A percentile compares a stretch with the other conserved stretches of the same genome.
Conservation (phyloP, 2,888 invertebrate genomes). For the Glaucopsyche alexis region DNA sequence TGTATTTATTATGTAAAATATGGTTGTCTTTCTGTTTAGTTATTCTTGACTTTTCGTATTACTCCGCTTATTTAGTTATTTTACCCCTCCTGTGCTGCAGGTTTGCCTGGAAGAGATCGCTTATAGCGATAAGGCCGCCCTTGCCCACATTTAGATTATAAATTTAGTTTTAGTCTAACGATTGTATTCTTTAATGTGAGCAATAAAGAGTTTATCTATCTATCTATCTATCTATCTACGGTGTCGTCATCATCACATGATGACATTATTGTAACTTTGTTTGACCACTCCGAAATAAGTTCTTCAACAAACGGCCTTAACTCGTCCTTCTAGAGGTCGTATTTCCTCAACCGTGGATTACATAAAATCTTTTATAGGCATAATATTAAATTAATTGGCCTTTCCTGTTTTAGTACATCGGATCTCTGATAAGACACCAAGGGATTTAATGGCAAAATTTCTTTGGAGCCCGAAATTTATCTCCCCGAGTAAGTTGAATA, state of each 20-base stretch:
- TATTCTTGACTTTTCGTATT: no score
- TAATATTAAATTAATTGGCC: constrained; percentile 26
- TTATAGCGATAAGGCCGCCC: no score
- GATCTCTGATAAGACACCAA: constrained; percentile 32
- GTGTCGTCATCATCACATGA: constrained; percentile 13
- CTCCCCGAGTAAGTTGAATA: constrained; percentile 22
- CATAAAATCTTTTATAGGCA: constrained; percentile 24
- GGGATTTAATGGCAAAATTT: constrained; percentile 51
- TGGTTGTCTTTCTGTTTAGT: no score
- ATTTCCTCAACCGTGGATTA: neutral
- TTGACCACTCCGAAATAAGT: neutral
- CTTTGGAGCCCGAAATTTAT: constrained; percentile 33
- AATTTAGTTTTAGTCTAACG: no score
- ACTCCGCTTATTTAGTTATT: no score
- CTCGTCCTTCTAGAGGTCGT: neutral
- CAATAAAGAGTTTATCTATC: no score
- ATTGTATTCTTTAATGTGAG: no score
- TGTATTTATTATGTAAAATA: no score
- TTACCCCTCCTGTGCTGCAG: no score
- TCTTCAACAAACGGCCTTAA: neutral
- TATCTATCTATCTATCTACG: no score
- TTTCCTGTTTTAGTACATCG: constrained; percentile 26
- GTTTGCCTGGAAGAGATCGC: no score
- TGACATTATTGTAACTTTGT: neutral
- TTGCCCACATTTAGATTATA: no score